Evolutionary conservation across 2,797 vertebrate genomes (phyloP), one percentile per base, ranked within the genome.

Genomic region (Urosaurus nigricauda): DNA sequence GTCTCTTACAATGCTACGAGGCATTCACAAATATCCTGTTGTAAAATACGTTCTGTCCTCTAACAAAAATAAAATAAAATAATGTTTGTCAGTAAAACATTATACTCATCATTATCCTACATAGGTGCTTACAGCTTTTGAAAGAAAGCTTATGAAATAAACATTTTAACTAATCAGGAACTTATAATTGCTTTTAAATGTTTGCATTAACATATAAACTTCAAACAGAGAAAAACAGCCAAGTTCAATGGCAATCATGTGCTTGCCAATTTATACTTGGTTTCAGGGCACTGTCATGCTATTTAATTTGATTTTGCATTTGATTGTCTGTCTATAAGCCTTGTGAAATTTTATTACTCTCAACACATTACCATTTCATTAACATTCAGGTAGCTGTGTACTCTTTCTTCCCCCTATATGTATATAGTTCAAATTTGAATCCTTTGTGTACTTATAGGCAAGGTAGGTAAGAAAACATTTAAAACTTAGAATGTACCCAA

Each of bases 261-360:
- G 65, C 19, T 85, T 91, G 58, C 40, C 40, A 83, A 77, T 88
- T 83, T 83, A 68, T 83, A 17, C n/a, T 14, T 0, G 0, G 29
- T 19, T 83, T 75, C 56, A 77, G 13, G 60, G 47, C 37, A 58
- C 53, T 83, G 51, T 16, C 8, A 56, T 86, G 58, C 58, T 83
- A 65, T 86, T 82, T 89, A 74, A 85, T 19, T 83, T 90, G 71
- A 47, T 83, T 92, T 86, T 88, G 43, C 37, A 53, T 63, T 14
- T 75, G 40, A 53, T 75, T n/a, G 53, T 83, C 58, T 83, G 71
- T 65, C 74, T 79, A 47, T 53, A 85, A 78, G 43, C 47, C n/a
- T 77, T 88, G 80, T 75, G 87, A 51, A 75, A 83, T 75, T 63
- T 74, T 74, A 35, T 84, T 47, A 60, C 53, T 84, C 53, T 60